Percentiles rank a stretch among this genome's conserved stretches.
Evolutionary conservation across 2,797 vertebrate genomes (phyloP).

Genomic region (Crocidura indochinensis): DNA sequence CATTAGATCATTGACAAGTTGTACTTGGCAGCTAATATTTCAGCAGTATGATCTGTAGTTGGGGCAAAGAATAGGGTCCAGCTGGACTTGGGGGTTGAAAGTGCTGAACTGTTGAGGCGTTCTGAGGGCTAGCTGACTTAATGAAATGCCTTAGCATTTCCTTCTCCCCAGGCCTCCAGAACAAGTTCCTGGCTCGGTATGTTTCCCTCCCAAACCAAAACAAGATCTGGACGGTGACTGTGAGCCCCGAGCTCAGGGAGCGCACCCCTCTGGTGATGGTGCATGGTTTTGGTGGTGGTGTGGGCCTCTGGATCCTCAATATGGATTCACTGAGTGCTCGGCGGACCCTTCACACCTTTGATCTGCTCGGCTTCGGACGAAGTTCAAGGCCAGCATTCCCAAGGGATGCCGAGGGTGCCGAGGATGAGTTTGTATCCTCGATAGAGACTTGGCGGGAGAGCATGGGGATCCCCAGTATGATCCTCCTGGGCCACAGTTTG

Average conservation of each 20-base stretch:
- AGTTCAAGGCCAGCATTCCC: conserved; percentile 95
- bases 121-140: background rate
- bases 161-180: conserved; percentile 92
- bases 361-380: conserved; percentile 95
- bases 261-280: conserved; percentile 95
- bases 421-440: conserved; percentile 91
- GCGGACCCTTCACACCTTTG: conserved; percentile 92
- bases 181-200: conserved; percentile 94
- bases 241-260: conserved; percentile 88
- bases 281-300: conserved; percentile 96
- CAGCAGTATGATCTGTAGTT: background rate
- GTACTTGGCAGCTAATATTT: conserved; percentile 25
- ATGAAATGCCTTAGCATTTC: conserved; percentile 39
- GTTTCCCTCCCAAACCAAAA: conserved; percentile 94
- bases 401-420: conserved; percentile 91
- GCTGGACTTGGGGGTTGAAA: background rate
- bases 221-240: conserved; percentile 95
- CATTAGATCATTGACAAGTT: background rate
- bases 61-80: background rate
- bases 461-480: conserved; percentile 93
- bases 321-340: conserved; percentile 92
- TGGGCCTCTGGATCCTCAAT: conserved; percentile 96
- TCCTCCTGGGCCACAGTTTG: conserved; percentile 94
- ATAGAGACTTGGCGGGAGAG: conserved; percentile 93
- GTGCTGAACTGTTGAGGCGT: background rate